A percentile compares a stretch with the other conserved stretches of the same genome.
Evolutionary conservation across 2,797 vertebrate species (phyloP).

Genomic region (Triplophysa bombifrons): DNA sequence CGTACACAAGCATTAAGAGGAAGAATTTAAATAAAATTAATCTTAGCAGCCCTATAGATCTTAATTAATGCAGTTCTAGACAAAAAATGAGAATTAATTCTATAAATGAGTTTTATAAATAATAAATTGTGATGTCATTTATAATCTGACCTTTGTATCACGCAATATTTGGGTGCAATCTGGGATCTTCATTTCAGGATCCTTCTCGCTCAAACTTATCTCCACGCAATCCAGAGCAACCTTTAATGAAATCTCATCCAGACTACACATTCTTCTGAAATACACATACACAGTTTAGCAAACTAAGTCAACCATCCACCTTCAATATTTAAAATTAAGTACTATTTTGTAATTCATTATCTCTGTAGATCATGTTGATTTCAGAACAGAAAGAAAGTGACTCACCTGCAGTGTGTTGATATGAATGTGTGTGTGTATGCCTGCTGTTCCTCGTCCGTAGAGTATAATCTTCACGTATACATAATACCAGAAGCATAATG

Average conservation of each 20-base stretch:
- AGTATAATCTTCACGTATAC: constrained; percentile 11
- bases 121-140: not conserved
- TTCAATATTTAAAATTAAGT: not conserved
- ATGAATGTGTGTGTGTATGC: not conserved
- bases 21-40: too few relatives aligned
- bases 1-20: too few relatives aligned
- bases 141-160: constrained; percentile 75
- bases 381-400: not conserved
- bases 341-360: not conserved
- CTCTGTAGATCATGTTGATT: not conserved
- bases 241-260: constrained; percentile 89
- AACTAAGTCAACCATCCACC: not conserved
- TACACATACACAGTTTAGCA: not conserved
- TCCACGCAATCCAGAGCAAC: constrained; percentile 65
- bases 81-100: too few relatives aligned
- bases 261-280: constrained; percentile 75
- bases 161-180: constrained; percentile 76
- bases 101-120: too few relatives aligned
- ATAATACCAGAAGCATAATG: constrained; percentile 33
- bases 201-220: constrained; percentile 56
- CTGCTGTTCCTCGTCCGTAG: not conserved
- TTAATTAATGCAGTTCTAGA: too few relatives aligned
- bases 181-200: constrained; percentile 70
- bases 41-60: too few relatives aligned
- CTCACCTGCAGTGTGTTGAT: constrained; percentile 4